Conservation (phyloP, 2,888 invertebrate genomes). For the Scaptomyza parva region DNA sequence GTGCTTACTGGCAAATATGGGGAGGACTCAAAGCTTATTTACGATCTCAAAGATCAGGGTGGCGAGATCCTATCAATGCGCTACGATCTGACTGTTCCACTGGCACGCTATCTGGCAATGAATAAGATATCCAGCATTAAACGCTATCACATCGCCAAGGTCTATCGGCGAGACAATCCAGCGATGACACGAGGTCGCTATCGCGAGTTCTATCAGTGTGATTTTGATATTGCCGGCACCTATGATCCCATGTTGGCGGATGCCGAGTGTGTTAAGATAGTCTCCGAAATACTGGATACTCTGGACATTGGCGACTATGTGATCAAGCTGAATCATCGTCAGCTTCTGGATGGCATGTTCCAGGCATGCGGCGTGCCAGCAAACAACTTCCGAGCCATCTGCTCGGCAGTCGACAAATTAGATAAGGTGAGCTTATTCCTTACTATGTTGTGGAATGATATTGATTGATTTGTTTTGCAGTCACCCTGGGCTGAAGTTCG, state of each 20-base stretch:
- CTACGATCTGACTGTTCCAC: constrained; percentile 99
- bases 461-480: constrained; percentile 83
- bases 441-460: neutral
- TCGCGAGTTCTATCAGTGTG: constrained; percentile 99
- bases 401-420: constrained; percentile 98
- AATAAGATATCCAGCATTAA: constrained; percentile 97
- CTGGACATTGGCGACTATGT: constrained; percentile 94
- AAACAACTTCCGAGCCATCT: constrained; percentile 95
- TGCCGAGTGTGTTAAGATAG: constrained; percentile 97
- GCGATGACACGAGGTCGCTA: constrained; percentile 98
- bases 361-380: constrained; percentile 97
- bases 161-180: constrained; percentile 98
- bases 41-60: constrained; percentile 99
- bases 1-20: constrained; percentile 99
- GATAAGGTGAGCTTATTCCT: constrained; percentile 90
- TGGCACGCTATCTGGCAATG: constrained; percentile 99
- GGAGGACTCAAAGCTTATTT: constrained; percentile 99
- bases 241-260: constrained; percentile 99
- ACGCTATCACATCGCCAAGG: constrained; percentile 99
- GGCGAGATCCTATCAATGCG: constrained; percentile 98
- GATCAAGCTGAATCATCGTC: constrained; percentile 97
- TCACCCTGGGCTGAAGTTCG: constrained; percentile 97
- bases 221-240: constrained; percentile 99
- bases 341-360: constrained; percentile 98
- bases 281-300: constrained; percentile 94